A percentile compares a stretch with the other conserved stretches of the same genome.
These are phyloP conservation scores for Amphimallon solstitiale DNA, from an alignment of 2,888 invertebrate species.

Conservation along the genomic window DNA sequence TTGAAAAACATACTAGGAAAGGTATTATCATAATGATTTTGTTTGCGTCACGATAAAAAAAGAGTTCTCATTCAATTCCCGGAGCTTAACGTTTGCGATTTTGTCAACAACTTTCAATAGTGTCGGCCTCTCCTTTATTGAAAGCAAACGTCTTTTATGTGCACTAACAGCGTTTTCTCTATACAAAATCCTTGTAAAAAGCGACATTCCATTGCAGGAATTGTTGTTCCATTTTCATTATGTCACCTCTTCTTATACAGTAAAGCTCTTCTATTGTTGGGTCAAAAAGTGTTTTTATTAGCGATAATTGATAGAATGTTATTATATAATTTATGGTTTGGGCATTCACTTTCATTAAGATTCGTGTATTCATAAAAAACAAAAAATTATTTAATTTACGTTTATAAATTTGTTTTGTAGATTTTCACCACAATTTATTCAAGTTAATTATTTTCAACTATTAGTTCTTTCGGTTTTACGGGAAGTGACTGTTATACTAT, in stretches of 20 bases:
- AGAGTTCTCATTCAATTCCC: not conserved
- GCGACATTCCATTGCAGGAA: not conserved
- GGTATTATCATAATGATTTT: too few species aligned
- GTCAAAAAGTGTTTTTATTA: not conserved
- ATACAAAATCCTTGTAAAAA: not conserved
- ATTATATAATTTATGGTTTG: too few species aligned
- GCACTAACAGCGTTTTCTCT: constrained; percentile 5
- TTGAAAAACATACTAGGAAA: too few species aligned
- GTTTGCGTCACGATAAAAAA: not conserved
- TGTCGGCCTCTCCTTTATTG: not conserved
- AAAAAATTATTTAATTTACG: too few species aligned
- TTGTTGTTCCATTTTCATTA: not conserved
- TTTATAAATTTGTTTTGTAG: too few species aligned
- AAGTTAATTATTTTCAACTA: too few species aligned
- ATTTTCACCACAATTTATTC: too few species aligned
- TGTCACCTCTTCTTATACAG: not conserved
- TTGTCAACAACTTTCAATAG: constrained; percentile 1
- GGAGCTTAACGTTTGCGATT: not conserved
- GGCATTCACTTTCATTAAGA: too few species aligned
- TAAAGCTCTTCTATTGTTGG: not conserved
- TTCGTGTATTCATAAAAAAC: too few species aligned
- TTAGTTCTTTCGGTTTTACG: too few species aligned
- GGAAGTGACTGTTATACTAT: too few species aligned
- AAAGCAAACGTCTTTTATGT: constrained; percentile 1
- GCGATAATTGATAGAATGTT: not conserved